phyloP scores from a whole-genome alignment of 2,797 vertebrate genomes.

The Tokudaia tokunoshimensis region DNA sequence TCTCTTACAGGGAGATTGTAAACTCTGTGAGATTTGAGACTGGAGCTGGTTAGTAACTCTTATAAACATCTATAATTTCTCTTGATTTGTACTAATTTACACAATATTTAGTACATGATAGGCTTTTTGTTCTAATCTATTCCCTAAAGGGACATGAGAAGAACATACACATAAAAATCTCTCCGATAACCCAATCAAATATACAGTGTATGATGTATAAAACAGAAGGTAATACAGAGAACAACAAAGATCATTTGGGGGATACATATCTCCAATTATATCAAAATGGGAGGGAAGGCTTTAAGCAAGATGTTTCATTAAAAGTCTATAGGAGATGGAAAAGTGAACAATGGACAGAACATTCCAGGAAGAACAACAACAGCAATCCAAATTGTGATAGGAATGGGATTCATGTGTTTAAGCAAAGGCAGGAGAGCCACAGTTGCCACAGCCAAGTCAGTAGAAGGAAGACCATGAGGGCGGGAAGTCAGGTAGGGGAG shows the following conservation, averaged over 20 bases:
- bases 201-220: slow-evolving; percentile 4
- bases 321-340: neutral
- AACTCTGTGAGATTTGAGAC: slow-evolving; percentile 1
- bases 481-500: neutral
- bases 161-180: neutral
- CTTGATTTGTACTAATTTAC: slow-evolving; percentile 29
- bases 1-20: slow-evolving; percentile 1
- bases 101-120: slow-evolving; percentile 30
- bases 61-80: slow-evolving; percentile 26
- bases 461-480: neutral
- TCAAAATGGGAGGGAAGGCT: neutral
- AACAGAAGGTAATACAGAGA: slow-evolving; percentile 28
- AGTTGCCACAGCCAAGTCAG: neutral
- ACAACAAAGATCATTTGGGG: neutral
- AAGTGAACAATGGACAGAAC: neutral
- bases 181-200: neutral
- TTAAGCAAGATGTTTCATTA: slow-evolving; percentile 11
- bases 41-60: neutral
- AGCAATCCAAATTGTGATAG: neutral
- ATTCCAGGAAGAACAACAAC: neutral
- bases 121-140: neutral
- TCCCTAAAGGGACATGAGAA: neutral
- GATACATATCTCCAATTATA: neutral
- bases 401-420: neutral
- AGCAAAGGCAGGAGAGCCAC: neutral